Conservation (phyloP, 2,888 invertebrate genomes). For the Tenthredo livida region DNA sequence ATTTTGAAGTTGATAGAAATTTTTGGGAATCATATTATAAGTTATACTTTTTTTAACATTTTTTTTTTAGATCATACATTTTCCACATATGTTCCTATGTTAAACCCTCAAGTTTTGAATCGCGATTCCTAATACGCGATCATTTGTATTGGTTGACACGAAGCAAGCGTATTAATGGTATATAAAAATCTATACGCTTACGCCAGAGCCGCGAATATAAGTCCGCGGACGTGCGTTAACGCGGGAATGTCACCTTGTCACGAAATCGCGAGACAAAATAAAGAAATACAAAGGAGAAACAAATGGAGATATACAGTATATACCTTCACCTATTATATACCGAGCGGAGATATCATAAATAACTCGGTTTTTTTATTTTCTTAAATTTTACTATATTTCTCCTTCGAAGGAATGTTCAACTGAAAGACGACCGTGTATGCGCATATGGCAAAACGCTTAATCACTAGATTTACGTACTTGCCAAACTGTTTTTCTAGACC, state of each 20-base stretch:
- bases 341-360: not conserved
- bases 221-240: slow-evolving; percentile 51
- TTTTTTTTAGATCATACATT: too few species aligned
- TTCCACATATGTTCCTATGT: too few species aligned
- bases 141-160: too few species aligned
- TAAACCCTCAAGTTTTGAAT: too few species aligned
- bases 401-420: not conserved
- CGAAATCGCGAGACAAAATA: slow-evolving; percentile 9
- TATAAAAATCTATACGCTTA: not conserved
- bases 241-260: slow-evolving; percentile 48
- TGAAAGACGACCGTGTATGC: not conserved
- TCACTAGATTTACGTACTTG: not conserved
- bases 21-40: too few species aligned
- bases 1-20: too few species aligned
- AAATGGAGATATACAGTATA: not conserved
- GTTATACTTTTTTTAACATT: too few species aligned
- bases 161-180: not conserved
- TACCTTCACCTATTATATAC: not conserved
- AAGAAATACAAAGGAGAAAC: not conserved
- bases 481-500: slow-evolving; percentile 10
- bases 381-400: not conserved
- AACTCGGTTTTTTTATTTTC: not conserved
- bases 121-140: too few species aligned
- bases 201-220: slow-evolving; percentile 55
- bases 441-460: not conserved